These are phyloP conservation scores for Pygocentrus nattereri DNA, from an alignment of 2,797 vertebrate genomes.

Conservation along the genomic window DNA sequence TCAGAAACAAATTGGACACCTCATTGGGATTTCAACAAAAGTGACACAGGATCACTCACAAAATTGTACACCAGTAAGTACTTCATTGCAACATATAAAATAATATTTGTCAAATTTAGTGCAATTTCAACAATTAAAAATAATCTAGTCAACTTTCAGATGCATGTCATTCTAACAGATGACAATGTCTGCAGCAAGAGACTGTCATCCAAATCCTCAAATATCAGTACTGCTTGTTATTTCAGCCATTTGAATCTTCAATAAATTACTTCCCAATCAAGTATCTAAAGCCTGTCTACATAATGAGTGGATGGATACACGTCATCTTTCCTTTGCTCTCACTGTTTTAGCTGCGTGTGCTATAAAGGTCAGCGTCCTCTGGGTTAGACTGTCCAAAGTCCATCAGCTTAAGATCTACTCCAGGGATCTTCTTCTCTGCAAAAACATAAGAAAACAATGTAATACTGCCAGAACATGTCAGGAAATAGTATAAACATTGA, in stretches of 20 bases:
- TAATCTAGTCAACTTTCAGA: neutral
- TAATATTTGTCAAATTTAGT: neutral
- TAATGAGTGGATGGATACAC: neutral
- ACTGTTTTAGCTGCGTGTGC: constrained; percentile 83
- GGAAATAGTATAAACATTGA: neutral
- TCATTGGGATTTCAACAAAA: neutral
- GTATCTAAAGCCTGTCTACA: neutral
- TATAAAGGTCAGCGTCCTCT: constrained; percentile 92
- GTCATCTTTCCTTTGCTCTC: neutral
- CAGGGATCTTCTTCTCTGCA: constrained; percentile 65
- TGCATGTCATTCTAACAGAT: neutral
- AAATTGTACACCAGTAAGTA: neutral
- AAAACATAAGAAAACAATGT: neutral
- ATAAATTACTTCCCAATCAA: neutral
- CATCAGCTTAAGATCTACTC: constrained; percentile 67
- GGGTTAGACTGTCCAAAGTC: constrained; percentile 85
- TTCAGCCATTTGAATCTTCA: neutral
- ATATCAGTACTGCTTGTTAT: neutral
- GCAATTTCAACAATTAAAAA: neutral
- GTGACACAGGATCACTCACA: neutral
- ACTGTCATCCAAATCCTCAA: neutral
- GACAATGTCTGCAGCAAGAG: neutral
- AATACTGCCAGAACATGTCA: neutral
- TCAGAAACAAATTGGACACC: neutral
- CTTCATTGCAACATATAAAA: constrained; percentile 1